Evolutionary conservation across 1,140 invertebrate species (phyloP).

Genomic region (Drosophila parabipectinata): DNA sequence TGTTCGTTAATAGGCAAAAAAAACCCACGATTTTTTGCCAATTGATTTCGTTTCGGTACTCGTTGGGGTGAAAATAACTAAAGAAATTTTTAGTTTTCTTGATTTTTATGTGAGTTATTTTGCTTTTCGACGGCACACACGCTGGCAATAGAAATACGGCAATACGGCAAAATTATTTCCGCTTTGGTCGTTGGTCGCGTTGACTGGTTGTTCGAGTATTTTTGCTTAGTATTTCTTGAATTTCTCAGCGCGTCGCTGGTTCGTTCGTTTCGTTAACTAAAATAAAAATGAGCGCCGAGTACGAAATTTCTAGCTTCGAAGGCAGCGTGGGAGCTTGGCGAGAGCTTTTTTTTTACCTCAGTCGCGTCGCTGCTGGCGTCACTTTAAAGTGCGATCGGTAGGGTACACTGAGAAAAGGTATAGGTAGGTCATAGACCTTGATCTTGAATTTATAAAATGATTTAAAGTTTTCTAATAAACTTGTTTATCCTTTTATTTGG

Average conservation of each 20-base stretch:
- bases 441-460: neutral
- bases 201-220: conserved; percentile 13
- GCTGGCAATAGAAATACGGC: conserved; percentile 46
- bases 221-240: conserved; percentile 40
- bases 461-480: neutral
- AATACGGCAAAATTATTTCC: conserved; percentile 37
- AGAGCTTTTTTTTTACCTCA: conserved; percentile 25
- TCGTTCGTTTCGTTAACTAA: conserved; percentile 81
- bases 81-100: conserved; percentile 18
- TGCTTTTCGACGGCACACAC: conserved; percentile 27
- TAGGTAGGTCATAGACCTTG: too few species aligned
- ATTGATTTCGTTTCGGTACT: conserved; percentile 49
- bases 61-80: conserved; percentile 32
- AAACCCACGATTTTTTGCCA: conserved; percentile 35
- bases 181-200: conserved; percentile 25
- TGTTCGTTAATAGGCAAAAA: conserved; percentile 65
- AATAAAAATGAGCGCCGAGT: conserved; percentile 64
- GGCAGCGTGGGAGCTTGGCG: conserved; percentile 46
- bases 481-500: neutral
- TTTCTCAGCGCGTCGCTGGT: conserved; percentile 61
- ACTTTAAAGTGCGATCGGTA: conserved; percentile 61
- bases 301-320: conserved; percentile 50
- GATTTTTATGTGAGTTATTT: neutral
- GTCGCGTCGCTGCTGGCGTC: conserved; percentile 27
- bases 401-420: conserved; percentile 10